Evolutionary conservation across 2,113 vertebrate genomes (phyloP).

Genomic region (Misgurnus mizolepis): DNA sequence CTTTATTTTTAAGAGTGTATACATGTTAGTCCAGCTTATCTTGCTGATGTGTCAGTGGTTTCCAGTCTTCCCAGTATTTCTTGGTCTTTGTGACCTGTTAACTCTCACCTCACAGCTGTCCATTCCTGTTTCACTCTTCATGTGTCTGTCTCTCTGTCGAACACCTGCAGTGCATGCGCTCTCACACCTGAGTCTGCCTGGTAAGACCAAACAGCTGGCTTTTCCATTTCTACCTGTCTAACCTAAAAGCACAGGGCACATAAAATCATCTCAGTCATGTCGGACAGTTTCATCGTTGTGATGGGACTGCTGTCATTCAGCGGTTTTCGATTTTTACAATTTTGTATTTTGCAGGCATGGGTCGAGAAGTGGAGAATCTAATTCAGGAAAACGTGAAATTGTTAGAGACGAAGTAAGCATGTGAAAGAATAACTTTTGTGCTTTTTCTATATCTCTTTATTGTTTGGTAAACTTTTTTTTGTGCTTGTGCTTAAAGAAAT

Average conservation of each 20-base stretch:
- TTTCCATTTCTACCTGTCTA: constrained; percentile 57
- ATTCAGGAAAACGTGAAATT: constrained; percentile 96
- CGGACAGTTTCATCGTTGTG: not conserved
- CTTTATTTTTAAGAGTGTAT: too few species aligned
- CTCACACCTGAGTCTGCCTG: constrained; percentile 98
- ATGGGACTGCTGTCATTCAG: not conserved
- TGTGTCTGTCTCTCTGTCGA: constrained; percentile 57
- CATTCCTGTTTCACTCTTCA: constrained; percentile 67
- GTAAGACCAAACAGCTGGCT: constrained; percentile 86
- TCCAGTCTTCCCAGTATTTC: constrained; percentile 48
- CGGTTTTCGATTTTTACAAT: not conserved
- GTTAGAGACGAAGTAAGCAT: constrained; percentile 91
- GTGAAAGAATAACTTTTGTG: too few species aligned
- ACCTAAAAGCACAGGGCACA: constrained; percentile 24
- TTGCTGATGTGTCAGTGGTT: constrained; percentile 20
- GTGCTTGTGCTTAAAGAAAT: constrained; percentile 76
- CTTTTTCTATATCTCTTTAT: not conserved
- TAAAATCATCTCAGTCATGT: not conserved
- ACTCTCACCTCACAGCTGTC: constrained; percentile 55
- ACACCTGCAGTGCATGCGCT: constrained; percentile 92
- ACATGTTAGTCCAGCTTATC: not conserved
- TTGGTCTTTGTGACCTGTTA: constrained; percentile 34
- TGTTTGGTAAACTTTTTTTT: not conserved
- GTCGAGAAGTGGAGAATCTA: constrained; percentile 96
- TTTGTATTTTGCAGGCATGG: constrained; percentile 85